A percentile compares a stretch with the other conserved stretches of the same genome.
Evolutionary conservation across 1,140 invertebrate genomes (phyloP).

Genomic region (Harpegnathos saltator): DNA sequence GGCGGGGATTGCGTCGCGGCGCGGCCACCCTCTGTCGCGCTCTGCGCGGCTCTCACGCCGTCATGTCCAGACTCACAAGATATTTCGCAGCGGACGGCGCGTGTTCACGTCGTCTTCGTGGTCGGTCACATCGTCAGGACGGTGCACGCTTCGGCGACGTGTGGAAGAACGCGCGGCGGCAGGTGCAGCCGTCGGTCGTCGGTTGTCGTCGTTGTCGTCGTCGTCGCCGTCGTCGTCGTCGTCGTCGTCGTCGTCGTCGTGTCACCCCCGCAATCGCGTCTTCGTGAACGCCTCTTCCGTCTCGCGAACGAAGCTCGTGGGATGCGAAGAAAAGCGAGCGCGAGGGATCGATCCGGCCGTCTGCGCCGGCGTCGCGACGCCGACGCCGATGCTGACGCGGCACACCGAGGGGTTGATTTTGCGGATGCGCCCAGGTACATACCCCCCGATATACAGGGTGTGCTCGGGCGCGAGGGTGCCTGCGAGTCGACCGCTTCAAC

Average conservation of each 20-base stretch:
- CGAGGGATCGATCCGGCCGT: constrained; percentile 78
- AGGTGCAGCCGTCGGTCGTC: constrained; percentile 13
- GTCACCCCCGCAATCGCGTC: constrained; percentile 10
- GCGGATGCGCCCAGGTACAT: constrained; percentile 51
- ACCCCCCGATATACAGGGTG: constrained; percentile 32
- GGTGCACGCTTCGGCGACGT: constrained; percentile 38
- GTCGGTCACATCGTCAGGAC: constrained; percentile 55
- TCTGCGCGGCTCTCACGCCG: too few relatives aligned
- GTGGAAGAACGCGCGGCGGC: constrained; percentile 57
- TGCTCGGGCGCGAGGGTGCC: background rate
- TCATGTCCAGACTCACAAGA: constrained; percentile 55
- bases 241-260: constrained; percentile 8
- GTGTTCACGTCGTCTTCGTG: constrained; percentile 1
- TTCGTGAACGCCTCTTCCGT: background rate
- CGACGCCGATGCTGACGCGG: constrained; percentile 57
- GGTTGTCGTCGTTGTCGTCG: background rate
- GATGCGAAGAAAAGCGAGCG: constrained; percentile 66
- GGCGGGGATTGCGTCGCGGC: constrained; percentile 31
- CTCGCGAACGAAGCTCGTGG: constrained; percentile 57
- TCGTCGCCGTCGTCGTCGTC: background rate
- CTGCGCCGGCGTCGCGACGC: constrained; percentile 82
- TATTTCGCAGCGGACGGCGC: constrained; percentile 36
- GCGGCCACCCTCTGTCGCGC: background rate
- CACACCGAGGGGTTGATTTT: constrained; percentile 58
- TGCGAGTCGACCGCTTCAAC: background rate